A percentile compares a stretch with the other conserved stretches of the same genome.
Conservation (phyloP, 1,140 invertebrate species). For the Psix sp. region DNA sequence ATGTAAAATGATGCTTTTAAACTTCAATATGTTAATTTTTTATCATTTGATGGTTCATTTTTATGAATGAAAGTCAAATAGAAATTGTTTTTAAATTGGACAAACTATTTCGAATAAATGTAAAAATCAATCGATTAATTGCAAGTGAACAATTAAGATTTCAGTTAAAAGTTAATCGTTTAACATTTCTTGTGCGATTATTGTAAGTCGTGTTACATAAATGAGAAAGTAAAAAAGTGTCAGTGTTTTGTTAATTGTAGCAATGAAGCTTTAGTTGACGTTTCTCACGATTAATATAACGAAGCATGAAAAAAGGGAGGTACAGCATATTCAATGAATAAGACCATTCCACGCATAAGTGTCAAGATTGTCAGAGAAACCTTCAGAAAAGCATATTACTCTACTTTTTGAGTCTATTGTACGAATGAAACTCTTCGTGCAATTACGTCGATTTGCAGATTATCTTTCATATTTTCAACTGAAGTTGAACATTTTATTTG, state of each 20-base stretch:
- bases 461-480: background rate
- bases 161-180: too few species aligned
- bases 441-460: conserved; percentile 16
- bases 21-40: too few species aligned
- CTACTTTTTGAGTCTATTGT: conserved; percentile 33
- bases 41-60: too few species aligned
- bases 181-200: too few species aligned
- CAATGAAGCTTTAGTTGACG: conserved; percentile 1
- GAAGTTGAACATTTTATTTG: too few species aligned
- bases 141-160: too few species aligned
- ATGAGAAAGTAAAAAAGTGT: conserved; percentile 7
- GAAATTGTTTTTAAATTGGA: too few species aligned
- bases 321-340: conserved; percentile 36
- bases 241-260: conserved; percentile 19
- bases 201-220: background rate
- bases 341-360: conserved; percentile 37
- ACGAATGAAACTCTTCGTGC: too few species aligned
- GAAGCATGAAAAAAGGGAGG: conserved; percentile 24
- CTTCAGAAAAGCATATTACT: conserved; percentile 41
- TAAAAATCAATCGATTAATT: too few species aligned
- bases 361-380: conserved; percentile 47
- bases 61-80: too few species aligned
- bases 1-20: too few species aligned
- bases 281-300: conserved; percentile 39
- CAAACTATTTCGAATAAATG: too few species aligned